Evolutionary conservation across 92 coral and sea anemone genomes (phyloP).

Genomic region (Umimayanthus chanpuru): DNA sequence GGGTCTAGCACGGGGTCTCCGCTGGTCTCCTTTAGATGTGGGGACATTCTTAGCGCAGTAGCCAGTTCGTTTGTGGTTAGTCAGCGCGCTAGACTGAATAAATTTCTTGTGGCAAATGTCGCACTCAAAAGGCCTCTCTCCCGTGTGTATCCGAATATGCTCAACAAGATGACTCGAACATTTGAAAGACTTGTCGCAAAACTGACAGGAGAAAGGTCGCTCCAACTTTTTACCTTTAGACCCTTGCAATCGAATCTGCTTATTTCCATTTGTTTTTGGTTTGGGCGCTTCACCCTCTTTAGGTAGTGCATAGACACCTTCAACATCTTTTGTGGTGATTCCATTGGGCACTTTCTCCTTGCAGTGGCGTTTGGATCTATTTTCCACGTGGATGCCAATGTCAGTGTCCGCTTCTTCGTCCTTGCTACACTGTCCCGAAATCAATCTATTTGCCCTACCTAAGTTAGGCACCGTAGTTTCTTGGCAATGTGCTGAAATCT

Average conservation of each 20-base stretch:
- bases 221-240: neutral
- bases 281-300: neutral
- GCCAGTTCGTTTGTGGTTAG: slow-evolving; percentile 11
- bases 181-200: slow-evolving; percentile 26
- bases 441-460: neutral
- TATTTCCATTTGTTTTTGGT: neutral
- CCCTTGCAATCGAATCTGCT: neutral
- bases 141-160: slow-evolving; percentile 27
- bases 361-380: neutral
- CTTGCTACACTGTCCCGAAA: neutral
- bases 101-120: slow-evolving; percentile 28
- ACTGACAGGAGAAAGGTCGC: slow-evolving; percentile 7
- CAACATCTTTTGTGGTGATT: neutral
- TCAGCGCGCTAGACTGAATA: slow-evolving; percentile 25
- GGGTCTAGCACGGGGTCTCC: neutral
- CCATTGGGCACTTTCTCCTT: neutral
- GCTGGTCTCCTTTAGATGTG: neutral
- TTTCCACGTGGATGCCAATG: neutral
- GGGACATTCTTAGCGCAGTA: neutral
- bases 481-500: neutral
- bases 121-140: slow-evolving; percentile 30
- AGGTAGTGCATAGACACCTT: neutral
- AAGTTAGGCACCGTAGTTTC: neutral
- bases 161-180: slow-evolving; percentile 29
- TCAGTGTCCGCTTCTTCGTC: neutral